phyloP scores from a whole-genome alignment of 2,888 invertebrate species.

The Rotaria magnacalcarata region DNA sequence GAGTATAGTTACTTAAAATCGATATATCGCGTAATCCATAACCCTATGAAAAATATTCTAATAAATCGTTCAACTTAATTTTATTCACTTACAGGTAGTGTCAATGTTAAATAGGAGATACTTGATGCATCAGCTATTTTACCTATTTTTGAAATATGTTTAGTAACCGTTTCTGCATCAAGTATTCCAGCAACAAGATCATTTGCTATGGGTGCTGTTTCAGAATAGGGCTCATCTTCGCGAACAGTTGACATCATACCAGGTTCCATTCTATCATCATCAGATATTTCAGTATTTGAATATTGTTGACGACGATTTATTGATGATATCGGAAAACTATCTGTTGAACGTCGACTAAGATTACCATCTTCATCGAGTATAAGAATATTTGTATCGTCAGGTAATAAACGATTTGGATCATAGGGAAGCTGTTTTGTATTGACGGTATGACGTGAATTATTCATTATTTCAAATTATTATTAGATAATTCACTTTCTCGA shows the following conservation, averaged over 20 bases:
- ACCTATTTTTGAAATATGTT: constrained; percentile 55
- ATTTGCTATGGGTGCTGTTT: background rate
- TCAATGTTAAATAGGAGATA: constrained; percentile 55
- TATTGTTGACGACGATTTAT: constrained; percentile 18
- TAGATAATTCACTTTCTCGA: background rate
- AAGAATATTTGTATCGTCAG: constrained; percentile 30
- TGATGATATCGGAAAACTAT: background rate
- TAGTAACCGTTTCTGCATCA: constrained; percentile 55
- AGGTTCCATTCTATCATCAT: background rate
- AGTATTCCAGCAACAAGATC: constrained; percentile 51
- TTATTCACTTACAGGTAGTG: constrained; percentile 52
- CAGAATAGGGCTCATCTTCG: background rate
- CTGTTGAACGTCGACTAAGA: constrained; percentile 1
- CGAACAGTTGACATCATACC: background rate
- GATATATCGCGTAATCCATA: constrained; percentile 53
- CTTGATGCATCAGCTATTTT: constrained; percentile 55
- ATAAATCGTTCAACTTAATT: background rate
- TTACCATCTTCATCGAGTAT: constrained; percentile 19
- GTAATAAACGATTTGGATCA: constrained; percentile 35
- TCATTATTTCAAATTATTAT: background rate
- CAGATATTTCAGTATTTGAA: background rate
- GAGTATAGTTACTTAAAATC: constrained; percentile 52
- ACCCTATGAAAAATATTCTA: constrained; percentile 50
- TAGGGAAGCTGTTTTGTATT: constrained; percentile 17
- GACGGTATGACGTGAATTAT: background rate